These are phyloP conservation scores for Lepisosteus oculatus DNA, from an alignment of 2,113 vertebrate genomes.

Conservation along the genomic window DNA sequence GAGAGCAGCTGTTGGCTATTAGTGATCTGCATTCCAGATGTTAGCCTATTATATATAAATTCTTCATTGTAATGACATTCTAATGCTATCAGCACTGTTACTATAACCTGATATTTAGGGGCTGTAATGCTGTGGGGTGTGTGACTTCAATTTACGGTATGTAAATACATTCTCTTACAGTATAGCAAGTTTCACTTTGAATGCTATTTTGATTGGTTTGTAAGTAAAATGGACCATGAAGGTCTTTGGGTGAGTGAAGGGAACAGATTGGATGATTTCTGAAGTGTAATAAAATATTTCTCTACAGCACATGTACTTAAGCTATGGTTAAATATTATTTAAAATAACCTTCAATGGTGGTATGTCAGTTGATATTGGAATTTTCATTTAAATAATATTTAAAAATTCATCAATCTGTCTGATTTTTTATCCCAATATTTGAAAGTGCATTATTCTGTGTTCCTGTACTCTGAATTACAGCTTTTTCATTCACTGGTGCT, in stretches of 20 bases:
- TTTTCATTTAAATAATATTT: background rate
- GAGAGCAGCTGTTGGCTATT: conserved; percentile 69
- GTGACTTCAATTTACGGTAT: no score
- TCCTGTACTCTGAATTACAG: background rate
- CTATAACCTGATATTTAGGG: conserved; percentile 2
- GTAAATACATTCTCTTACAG: no score
- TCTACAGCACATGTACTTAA: background rate
- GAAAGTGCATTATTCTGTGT: background rate
- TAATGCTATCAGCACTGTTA: conserved; percentile 15
- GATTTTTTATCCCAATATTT: background rate
- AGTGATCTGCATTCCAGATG: conserved; percentile 67
- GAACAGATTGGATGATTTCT: background rate
- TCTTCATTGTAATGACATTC: conserved; percentile 62
- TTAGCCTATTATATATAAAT: conserved; percentile 67
- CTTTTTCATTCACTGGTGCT: background rate
- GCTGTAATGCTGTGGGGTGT: background rate
- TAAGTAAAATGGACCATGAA: conserved; percentile 12
- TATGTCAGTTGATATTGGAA: no score
- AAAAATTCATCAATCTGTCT: background rate
- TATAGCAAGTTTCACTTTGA: no score
- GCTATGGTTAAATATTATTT: no score
- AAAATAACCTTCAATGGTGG: background rate
- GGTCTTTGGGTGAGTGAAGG: background rate
- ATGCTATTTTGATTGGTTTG: background rate
- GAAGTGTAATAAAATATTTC: conserved; percentile 11